Conservation (phyloP, 2,113 vertebrate genomes). For the Dipodomys stephensi region DNA sequence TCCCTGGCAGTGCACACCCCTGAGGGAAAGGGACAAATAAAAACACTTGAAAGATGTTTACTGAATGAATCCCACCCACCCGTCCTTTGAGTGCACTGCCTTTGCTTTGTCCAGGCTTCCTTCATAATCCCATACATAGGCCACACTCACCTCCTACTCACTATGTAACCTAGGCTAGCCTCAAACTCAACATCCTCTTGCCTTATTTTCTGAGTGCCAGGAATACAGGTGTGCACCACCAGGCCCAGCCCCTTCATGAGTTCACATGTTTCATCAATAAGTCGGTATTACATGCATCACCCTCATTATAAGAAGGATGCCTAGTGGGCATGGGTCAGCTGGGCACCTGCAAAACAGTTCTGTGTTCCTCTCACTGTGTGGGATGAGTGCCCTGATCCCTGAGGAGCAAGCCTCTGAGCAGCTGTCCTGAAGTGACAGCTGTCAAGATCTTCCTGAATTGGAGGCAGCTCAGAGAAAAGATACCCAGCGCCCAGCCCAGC, state of each 20-base stretch:
- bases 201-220: neutral
- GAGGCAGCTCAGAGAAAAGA: neutral
- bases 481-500: neutral
- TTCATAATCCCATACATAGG: no score
- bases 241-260: neutral
- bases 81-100: no score
- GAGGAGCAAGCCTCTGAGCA: neutral
- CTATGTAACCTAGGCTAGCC: neutral
- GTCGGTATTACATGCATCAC: accelerated
- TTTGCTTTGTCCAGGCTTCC: no score
- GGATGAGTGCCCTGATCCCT: neutral
- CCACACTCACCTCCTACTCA: neutral
- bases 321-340: neutral
- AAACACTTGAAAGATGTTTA: no score
- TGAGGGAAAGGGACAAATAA: no score
- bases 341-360: neutral
- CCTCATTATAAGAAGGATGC: no score
- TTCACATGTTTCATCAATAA: neutral
- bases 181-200: neutral
- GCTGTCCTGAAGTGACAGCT: neutral
- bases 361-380: neutral
- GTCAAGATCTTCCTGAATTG: neutral
- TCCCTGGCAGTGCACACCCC: no score
- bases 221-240: neutral
- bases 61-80: no score